Percentiles rank a stretch among this genome's conserved stretches.
These are phyloP conservation scores for Eidolon dupreanum DNA, from an alignment of 2,797 vertebrate species.

Conservation along the genomic window DNA sequence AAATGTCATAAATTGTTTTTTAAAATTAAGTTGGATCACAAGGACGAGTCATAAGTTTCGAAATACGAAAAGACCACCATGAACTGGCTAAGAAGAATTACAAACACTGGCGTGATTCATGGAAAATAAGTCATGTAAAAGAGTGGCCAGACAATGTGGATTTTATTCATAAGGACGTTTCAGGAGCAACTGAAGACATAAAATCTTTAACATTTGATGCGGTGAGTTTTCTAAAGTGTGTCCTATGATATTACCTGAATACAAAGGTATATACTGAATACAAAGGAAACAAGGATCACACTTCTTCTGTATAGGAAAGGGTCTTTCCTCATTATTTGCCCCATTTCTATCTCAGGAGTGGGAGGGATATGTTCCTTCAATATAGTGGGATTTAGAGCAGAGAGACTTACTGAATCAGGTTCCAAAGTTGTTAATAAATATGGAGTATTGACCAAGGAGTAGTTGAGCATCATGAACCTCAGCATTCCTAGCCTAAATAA, in stretches of 20 bases:
- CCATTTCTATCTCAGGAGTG: neutral
- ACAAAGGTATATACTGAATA: neutral
- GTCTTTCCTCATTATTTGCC: neutral
- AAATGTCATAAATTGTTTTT: slow-evolving; percentile 46
- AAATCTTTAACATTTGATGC: slow-evolving; percentile 88
- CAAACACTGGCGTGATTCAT: slow-evolving; percentile 88
- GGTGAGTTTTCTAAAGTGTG: slow-evolving; percentile 84
- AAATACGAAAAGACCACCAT: slow-evolving; percentile 92
- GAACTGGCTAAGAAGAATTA: slow-evolving; percentile 90
- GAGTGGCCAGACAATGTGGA: slow-evolving; percentile 94
- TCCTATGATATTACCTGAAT: neutral
- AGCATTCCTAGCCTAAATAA: neutral
- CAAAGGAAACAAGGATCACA: neutral
- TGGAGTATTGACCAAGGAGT: neutral
- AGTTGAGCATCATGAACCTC: neutral
- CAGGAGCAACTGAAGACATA: slow-evolving; percentile 85
- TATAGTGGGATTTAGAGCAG: neutral
- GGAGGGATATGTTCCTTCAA: slow-evolving; percentile 28
- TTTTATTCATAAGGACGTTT: slow-evolving; percentile 91
- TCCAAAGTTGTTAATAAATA: neutral
- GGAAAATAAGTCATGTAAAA: slow-evolving; percentile 86
- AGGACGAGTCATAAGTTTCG: slow-evolving; percentile 93
- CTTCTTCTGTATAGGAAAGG: neutral
- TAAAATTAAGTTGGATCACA: slow-evolving; percentile 89
- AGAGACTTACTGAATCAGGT: neutral